These are phyloP conservation scores for Tenodera sinensis DNA, from an alignment of 2,888 invertebrate species.

Conservation along the genomic window DNA sequence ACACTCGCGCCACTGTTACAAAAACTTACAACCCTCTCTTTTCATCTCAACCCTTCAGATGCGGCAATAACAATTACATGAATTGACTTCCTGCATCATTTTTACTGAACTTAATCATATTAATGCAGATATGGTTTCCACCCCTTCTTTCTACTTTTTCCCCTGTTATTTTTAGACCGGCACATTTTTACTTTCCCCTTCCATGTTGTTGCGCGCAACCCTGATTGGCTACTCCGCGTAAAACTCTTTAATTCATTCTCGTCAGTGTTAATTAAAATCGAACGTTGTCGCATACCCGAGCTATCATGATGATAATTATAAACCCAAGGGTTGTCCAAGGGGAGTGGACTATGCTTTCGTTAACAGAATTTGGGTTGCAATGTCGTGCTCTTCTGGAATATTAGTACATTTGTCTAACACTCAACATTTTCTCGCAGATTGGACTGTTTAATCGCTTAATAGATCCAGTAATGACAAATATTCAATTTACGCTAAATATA, in stretches of 20 bases:
- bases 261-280: slow-evolving; percentile 26
- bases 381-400: too few species aligned
- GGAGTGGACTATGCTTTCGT: background rate
- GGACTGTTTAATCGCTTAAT: too few species aligned
- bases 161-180: background rate
- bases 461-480: too few species aligned
- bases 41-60: background rate
- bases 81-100: slow-evolving; percentile 25
- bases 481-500: too few species aligned
- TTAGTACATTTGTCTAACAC: too few species aligned
- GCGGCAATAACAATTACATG: slow-evolving; percentile 23
- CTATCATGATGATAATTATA: slow-evolving; percentile 8
- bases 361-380: background rate
- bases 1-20: background rate
- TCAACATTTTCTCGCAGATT: too few species aligned
- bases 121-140: slow-evolving; percentile 1
- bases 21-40: background rate
- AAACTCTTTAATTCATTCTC: slow-evolving; percentile 20
- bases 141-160: background rate
- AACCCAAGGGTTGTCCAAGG: background rate
- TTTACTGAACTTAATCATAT: slow-evolving; percentile 20
- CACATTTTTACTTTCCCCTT: background rate
- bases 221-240: slow-evolving; percentile 13
- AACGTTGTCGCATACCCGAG: background rate
- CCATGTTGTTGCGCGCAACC: slow-evolving; percentile 1